A percentile compares a stretch with the other conserved stretches of the same genome.
These are phyloP conservation scores for Aplysia californica DNA, from an alignment of 1,140 invertebrate species.

Conservation along the genomic window DNA sequence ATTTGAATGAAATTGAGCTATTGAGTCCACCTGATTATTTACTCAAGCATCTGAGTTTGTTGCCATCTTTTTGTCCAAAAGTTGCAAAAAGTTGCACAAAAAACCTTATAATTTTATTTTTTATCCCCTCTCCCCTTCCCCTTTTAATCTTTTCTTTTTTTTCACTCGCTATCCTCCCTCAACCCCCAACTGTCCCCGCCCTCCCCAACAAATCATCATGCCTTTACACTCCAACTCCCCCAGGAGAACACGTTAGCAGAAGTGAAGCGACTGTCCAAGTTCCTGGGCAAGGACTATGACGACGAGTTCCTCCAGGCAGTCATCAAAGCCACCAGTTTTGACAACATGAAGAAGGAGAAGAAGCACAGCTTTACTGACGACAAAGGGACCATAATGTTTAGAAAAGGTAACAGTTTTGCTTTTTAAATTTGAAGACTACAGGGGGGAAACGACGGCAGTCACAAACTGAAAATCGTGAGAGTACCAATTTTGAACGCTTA, in stretches of 20 bases:
- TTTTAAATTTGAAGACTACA: too few relatives aligned
- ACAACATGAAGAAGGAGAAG: slow-evolving; percentile 20
- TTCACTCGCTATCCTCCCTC: not conserved
- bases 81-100: not conserved
- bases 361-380: not conserved
- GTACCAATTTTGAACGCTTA: too few relatives aligned
- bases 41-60: too few relatives aligned
- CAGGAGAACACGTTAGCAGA: slow-evolving; percentile 15
- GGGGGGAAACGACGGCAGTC: too few relatives aligned
- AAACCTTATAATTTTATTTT: not conserved
- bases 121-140: not conserved
- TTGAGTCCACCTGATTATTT: too few relatives aligned
- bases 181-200: not conserved
- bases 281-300: slow-evolving; percentile 9
- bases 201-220: not conserved
- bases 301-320: too few relatives aligned
- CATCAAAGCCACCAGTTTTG: slow-evolving; percentile 1
- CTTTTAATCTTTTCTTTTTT: not conserved
- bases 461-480: too few relatives aligned
- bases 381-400: slow-evolving; percentile 4
- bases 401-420: too few relatives aligned
- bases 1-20: too few relatives aligned
- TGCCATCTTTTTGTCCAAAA: too few relatives aligned
- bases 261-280: not conserved
- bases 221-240: not conserved